Evolutionary conservation across 2,113 vertebrate species (phyloP).

Genomic region (Macaca nemestrina): DNA sequence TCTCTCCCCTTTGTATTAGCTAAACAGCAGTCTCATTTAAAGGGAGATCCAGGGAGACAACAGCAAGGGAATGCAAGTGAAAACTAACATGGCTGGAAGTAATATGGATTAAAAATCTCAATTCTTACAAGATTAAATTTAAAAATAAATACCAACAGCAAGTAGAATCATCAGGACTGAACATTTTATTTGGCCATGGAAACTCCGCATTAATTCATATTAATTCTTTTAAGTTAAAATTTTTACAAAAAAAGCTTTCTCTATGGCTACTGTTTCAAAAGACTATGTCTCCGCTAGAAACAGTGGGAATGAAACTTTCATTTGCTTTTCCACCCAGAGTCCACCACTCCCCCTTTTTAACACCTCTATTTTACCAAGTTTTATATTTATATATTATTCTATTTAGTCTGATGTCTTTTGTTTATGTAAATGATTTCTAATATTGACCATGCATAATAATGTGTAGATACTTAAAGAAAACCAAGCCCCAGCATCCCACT

Average conservation of each 20-base stretch:
- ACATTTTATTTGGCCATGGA: not conserved
- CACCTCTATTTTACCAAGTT: not conserved
- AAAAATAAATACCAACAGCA: not conserved
- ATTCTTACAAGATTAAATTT: not conserved
- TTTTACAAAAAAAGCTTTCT: not conserved
- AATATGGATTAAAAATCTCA: not conserved
- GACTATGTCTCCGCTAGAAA: not conserved
- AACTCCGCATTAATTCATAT: not conserved
- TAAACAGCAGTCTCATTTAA: not conserved
- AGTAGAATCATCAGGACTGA: not conserved
- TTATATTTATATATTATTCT: not conserved
- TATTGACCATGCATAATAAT: not conserved
- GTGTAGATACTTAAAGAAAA: not conserved
- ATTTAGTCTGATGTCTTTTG: not conserved
- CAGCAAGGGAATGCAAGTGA: not conserved
- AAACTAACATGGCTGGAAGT: not conserved
- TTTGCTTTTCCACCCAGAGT: not conserved
- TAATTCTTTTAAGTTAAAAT: slow-evolving; percentile 43
- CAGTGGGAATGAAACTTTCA: not conserved
- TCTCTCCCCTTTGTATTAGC: not conserved
- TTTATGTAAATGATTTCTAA: not conserved
- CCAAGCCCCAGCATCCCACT: not conserved
- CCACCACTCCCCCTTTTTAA: not conserved
- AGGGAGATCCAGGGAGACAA: not conserved
- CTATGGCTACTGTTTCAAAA: not conserved